phyloP scores from a whole-genome alignment of 1,140 invertebrate genomes.

The Triops longicaudatus region DNA sequence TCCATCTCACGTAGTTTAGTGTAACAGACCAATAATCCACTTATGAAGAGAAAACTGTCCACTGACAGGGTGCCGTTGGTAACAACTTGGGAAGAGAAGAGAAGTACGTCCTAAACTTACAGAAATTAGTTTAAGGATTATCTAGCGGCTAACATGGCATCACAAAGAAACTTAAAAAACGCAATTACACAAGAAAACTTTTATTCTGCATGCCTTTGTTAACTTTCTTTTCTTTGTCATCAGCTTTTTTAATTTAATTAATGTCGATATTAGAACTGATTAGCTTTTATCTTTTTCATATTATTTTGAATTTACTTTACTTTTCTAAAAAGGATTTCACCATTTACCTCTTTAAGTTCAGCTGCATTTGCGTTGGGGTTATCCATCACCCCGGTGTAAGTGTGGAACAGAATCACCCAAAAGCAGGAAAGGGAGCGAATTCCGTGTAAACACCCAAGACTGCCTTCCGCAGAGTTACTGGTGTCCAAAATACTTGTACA shows the following conservation, averaged over 20 bases:
- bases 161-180: too few species aligned
- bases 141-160: too few species aligned
- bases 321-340: too few species aligned
- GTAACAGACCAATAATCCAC: slow-evolving; percentile 27
- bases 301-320: too few species aligned
- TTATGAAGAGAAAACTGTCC: slow-evolving; percentile 9
- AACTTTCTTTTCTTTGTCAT: too few species aligned
- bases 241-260: too few species aligned
- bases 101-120: background rate
- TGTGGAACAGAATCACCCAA: slow-evolving; percentile 84
- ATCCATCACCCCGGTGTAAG: slow-evolving; percentile 44
- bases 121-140: background rate
- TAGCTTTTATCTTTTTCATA: too few species aligned
- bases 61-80: background rate
- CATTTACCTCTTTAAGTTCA: background rate
- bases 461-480: slow-evolving; percentile 52
- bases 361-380: background rate
- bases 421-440: slow-evolving; percentile 75
- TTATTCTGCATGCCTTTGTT: too few species aligned
- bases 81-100: slow-evolving; percentile 10
- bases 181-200: too few species aligned
- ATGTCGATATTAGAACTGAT: too few species aligned
- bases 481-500: slow-evolving; percentile 28
- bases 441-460: slow-evolving; percentile 67
- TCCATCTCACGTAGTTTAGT: slow-evolving; percentile 26